phyloP scores from a whole-genome alignment of 35 echinoderm and acorn worm species.

The Ophiothrix spiculata region DNA sequence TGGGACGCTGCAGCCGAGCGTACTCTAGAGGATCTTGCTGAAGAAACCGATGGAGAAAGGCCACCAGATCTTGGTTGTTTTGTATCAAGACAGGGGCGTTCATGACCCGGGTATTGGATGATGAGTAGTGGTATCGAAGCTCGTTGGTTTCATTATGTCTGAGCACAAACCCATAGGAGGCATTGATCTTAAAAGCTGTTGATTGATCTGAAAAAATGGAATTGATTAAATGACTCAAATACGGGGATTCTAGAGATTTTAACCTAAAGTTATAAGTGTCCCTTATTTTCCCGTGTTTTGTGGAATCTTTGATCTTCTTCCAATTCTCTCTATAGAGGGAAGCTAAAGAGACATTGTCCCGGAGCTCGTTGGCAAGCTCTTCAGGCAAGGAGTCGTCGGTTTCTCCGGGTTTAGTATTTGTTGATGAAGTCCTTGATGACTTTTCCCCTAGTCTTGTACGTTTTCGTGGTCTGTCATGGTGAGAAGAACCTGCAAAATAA shows the following conservation, averaged over 20 bases:
- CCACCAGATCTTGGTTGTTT: neutral
- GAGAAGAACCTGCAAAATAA: too few relatives aligned
- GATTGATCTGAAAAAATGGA: neutral
- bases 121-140: neutral
- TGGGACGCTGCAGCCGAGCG: constrained; percentile 21
- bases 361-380: neutral
- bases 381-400: too few relatives aligned
- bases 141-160: constrained; percentile 1
- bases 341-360: neutral
- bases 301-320: neutral
- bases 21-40: constrained; percentile 29
- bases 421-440: too few relatives aligned
- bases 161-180: neutral
- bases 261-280: neutral
- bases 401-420: too few relatives aligned
- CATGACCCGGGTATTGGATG: constrained; percentile 15
- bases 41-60: neutral
- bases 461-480: too few relatives aligned
- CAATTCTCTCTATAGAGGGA: neutral
- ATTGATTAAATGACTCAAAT: neutral
- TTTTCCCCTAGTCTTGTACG: too few relatives aligned
- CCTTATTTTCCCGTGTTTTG: neutral
- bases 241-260: neutral
- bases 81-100: constrained; percentile 16
- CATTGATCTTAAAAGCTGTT: constrained; percentile 2